Evolutionary conservation across 1,140 invertebrate species (phyloP), one percentile per base, ranked within the genome.

Genomic region (Littorina saxatilis): DNA sequence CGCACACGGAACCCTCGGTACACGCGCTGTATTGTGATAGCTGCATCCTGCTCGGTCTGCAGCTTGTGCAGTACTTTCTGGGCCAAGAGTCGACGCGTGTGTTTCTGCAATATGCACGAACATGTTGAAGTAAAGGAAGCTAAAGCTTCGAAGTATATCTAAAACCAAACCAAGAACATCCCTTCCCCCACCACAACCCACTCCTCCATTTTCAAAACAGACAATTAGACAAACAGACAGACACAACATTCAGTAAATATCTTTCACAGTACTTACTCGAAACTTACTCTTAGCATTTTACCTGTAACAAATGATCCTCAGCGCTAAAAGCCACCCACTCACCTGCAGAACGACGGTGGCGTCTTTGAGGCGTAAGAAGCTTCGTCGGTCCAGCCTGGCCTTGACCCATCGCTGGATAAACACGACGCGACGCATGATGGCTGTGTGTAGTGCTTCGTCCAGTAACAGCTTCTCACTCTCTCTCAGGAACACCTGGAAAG

Each of bases 361-460:
- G 29, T 81, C 82, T 84, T 95, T 94, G 80, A 98, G 91, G 78
- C 94, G 93, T 0, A 97, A 92, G 93, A 96, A 99, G 82, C 95
- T 94, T 80, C 95, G 92, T 55, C 97, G 92, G 88, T 97, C 96
- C 37, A 98, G 92, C 85, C 95, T 94, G 0, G 96, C 95, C 63
- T 97, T 94, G 91, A 97, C 97, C 97, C 97, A 99, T 75, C 96
- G 94, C 92, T 99, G 98, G 83, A 99, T 96, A 0, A 95, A 95
- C 58, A 98, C 95, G 87, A 99, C 98, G 76, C 96, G 96, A 32
- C 96, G 95, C 94, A 99, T 97, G 82, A 99, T 98, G 88, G 98
- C 96, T 89, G 97, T 96, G 92, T 99, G 98, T 40, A 99, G 93
- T 80, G 96, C 95, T 87, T 96, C 96, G 89, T 99, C 98, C 58